phyloP scores from a whole-genome alignment of 92 coral and sea anemone species.

The Palythoa grandis region DNA sequence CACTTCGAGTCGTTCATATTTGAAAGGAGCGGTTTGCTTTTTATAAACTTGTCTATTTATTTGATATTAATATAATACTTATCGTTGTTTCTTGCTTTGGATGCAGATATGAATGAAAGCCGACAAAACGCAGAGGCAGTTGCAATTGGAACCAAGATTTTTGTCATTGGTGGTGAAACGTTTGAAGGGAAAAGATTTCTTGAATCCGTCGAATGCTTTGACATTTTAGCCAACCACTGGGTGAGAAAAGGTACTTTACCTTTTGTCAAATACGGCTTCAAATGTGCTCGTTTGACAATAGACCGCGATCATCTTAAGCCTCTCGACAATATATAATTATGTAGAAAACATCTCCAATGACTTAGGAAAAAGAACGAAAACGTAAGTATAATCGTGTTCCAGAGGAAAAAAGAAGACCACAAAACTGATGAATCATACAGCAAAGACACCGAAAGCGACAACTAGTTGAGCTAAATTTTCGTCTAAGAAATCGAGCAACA shows the following conservation, averaged over 20 bases:
- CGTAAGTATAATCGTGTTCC: too few species aligned
- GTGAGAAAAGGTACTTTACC: conserved; percentile 58
- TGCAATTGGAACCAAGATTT: conserved; percentile 52
- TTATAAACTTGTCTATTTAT: too few species aligned
- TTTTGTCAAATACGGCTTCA: conserved; percentile 67
- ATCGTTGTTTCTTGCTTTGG: not conserved
- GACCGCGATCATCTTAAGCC: conserved; percentile 58
- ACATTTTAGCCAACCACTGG: conserved; percentile 68
- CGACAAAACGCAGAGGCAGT: conserved; percentile 93
- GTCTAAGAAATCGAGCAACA: too few species aligned
- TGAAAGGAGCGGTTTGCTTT: too few species aligned
- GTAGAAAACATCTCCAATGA: not conserved
- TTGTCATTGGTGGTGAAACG: conserved; percentile 89
- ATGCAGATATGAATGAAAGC: conserved; percentile 66
- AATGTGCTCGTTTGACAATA: conserved; percentile 52
- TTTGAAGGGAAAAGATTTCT: conserved; percentile 65
- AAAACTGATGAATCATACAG: too few species aligned
- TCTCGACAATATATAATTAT: not conserved
- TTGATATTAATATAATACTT: too few species aligned
- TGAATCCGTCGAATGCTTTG: conserved; percentile 77
- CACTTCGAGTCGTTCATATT: too few species aligned
- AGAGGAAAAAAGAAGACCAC: too few species aligned
- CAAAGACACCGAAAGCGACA: too few species aligned
- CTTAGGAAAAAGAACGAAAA: not conserved
- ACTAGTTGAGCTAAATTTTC: too few species aligned